Base-by-base conservation (phyloP, 2,797 vertebrate genomes). In the Euthynnus affinis region DNA sequence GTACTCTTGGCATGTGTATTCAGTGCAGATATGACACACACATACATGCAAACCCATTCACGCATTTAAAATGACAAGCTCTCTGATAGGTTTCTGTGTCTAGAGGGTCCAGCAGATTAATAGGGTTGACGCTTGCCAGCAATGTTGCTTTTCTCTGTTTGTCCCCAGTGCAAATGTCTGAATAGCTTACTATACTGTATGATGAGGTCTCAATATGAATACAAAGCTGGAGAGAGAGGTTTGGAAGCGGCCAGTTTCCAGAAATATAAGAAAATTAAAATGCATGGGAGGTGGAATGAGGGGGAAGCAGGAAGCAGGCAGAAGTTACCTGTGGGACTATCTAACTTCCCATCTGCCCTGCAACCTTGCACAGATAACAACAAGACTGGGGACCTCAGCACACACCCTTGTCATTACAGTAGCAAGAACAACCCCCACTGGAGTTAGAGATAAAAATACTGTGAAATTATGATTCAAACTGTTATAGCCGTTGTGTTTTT, bases 331-430 rank as follows among this genome's bases (percentile, higher is more conserved):
- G 51, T 59, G 62, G 74, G 22, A 34, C 51, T 65, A 84, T 84
- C 82, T 57, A 63, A 83, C 77, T 57, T 76, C 34, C 74, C 72
- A 88, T 85, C 65, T 84, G 55, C 74, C 48, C 73, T 61, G 62
- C 52, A 81, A 79, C 66, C 46, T 42, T 73, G 51, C 42, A 75
- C 51, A 62, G 78, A 86, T 87, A 82, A 88, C 49, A 70, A 67
- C 52, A 67, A 67, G 51, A 79, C 49, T 12, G 9, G 68, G 20
- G 59, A 81, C 51, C 51, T 75, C 61, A 67, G 60, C 68, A 76
- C 74, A 75, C 64, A 74, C 40, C 17, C 20, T 49, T 71, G 73
- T 82, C 78, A 81, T 52, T 12, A 3, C 65, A 60, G 61, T 71
- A 75, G 52, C 34, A 64, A 37, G 14, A 75, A 51, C 65, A 84